Base-by-base conservation (phyloP, 2,113 vertebrate species). In the Desmodus rotundus region DNA sequence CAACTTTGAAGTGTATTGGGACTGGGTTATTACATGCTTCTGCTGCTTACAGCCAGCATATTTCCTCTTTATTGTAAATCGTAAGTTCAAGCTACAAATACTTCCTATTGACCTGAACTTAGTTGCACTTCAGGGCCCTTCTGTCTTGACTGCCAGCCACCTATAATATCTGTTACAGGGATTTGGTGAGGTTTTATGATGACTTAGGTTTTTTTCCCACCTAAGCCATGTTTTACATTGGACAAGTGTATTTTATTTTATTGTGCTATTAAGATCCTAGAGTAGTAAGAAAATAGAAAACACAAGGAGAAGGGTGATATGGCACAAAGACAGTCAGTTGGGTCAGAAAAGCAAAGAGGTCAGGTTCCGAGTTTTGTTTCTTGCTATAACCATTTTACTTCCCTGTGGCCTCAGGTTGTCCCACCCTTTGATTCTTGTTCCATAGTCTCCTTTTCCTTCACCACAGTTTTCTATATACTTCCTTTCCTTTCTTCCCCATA, bases 21-120 rank as follows among this genome's bases (percentile, higher is more conserved):
- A 41, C 26, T 89, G 33, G 94, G 65, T 97, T 96, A 96, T 97
- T 98, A 70, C 70, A 87, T 19, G 50, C 87, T 87, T 47, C 72
- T 97, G 8, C 76, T 95, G 61, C 84, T 92, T 96, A 70, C 12
- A 96, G 47, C 70, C 56, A 36, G 61, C 19, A n/a, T 95, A 96
- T 97, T 97, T 98, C 92, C 86, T 96, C 91, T 96, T 98, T 95
- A 97, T 95, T 95, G 13, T 97, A 87, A 96, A 93, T 83, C 50
- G 20, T 86, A 97, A 97, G 89, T 97, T 97, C 86, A 95, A 89
- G 56, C 80, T 95, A 94, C 88, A 95, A 93, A 80, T 96, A 92
- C 73, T 97, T 98, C 85, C 90, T 83, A 24, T 77, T 97, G 95
- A 95, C 77, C 45, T 84, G 70, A 86, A 76, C 74, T 83, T 58